Evolutionary conservation across 92 coral and sea anemone genomes (phyloP).

Genomic region (Zoanthus gigantus): DNA sequence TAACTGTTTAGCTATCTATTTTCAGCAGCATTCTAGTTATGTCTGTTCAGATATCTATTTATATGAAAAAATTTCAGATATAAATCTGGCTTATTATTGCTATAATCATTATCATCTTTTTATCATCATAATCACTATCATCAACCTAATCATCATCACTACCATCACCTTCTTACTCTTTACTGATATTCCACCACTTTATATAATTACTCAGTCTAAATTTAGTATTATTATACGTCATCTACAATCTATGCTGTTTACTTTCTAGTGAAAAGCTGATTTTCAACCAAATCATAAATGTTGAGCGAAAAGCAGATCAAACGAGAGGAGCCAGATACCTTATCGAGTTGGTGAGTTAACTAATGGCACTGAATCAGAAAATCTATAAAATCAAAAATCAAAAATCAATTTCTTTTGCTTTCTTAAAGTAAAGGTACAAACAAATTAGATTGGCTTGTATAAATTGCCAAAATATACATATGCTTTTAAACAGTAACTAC

Average conservation of each 20-base stretch:
- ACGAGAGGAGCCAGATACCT: slow-evolving; percentile 72
- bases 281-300: slow-evolving; percentile 69
- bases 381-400: background rate
- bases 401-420: background rate
- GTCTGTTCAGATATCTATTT: too few relatives aligned
- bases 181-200: background rate
- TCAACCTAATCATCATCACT: background rate
- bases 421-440: too few relatives aligned
- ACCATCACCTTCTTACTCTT: background rate
- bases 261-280: slow-evolving; percentile 59
- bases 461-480: too few relatives aligned
- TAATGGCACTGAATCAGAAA: background rate
- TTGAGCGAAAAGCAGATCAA: slow-evolving; percentile 67
- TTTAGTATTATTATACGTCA: background rate
- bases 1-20: too few relatives aligned
- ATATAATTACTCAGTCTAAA: background rate
- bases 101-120: background rate
- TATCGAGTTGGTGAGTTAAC: slow-evolving; percentile 75
- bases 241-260: background rate
- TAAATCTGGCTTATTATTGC: too few relatives aligned
- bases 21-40: too few relatives aligned
- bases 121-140: background rate
- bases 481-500: too few relatives aligned
- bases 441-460: too few relatives aligned
- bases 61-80: too few relatives aligned